Conservation (phyloP, 2,113 vertebrate species). For the Lathamus discolor region DNA sequence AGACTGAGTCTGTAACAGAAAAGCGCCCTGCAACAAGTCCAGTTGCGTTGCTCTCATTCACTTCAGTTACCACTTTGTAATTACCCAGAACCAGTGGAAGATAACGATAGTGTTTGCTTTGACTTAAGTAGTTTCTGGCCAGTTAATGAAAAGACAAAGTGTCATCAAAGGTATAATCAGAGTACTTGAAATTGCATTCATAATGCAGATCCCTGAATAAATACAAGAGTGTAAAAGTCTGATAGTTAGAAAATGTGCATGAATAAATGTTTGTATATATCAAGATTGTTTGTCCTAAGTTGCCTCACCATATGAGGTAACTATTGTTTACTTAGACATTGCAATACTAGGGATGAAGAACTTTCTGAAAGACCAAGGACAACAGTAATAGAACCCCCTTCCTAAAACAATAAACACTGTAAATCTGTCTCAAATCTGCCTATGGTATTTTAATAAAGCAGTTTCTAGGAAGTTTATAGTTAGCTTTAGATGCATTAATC, state of each 20-base stretch:
- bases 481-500: not conserved
- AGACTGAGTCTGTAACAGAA: not conserved
- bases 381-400: not conserved
- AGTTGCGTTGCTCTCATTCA: not conserved
- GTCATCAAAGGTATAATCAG: not conserved
- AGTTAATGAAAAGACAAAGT: not conserved
- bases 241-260: not conserved
- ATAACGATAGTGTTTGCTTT: not conserved
- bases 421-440: not conserved
- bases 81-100: not conserved
- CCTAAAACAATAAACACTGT: not conserved
- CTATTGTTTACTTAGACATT: slow-evolving; percentile 27
- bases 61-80: not conserved
- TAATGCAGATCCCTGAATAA: not conserved
- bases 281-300: not conserved
- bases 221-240: not conserved
- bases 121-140: not conserved
- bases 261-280: slow-evolving; percentile 13
- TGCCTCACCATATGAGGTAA: not conserved
- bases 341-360: not conserved
- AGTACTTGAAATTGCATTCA: not conserved
- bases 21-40: not conserved
- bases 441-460: not conserved
- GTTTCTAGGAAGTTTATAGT: not conserved
- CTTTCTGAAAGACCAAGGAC: slow-evolving; percentile 15